Evolutionary conservation across 2,797 vertebrate genomes (phyloP), one percentile per base, ranked within the genome.

Genomic region (Hoplostethus atlanticus): DNA sequence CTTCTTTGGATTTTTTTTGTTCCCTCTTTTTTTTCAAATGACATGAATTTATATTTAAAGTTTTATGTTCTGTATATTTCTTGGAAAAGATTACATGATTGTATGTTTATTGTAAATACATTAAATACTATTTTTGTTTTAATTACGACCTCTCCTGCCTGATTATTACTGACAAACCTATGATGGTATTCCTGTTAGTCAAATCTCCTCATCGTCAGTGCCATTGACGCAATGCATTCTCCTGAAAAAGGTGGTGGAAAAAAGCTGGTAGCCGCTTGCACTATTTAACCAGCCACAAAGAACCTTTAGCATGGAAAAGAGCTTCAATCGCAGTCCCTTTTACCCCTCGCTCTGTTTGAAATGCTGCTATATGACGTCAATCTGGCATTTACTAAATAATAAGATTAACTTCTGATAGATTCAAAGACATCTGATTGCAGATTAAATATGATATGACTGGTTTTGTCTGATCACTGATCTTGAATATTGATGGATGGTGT

Each of bases 61-160:
- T 80, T 91, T 92, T 91, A 80, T 68, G 86, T 93, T 91, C 79
- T 92, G 90, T 92, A 89, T 78, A 86, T 91, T 88, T 88, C 71
- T 88, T 90, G 88, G 70, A 87, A 84, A 89, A 83, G 81, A 89
- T 83, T 84, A 90, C 79, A 93, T 93, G 91, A 93, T 91, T 94
- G 91, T 92, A 93, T 91, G 91, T 91, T 92, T 91, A 89, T 89
- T 93, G 91, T 92, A 91, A 91, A 93, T 92, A 91, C 87, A 93
- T 92, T 91, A 93, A 94, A 94, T 92, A 90, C 87, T 93, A 92
- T 93, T 92, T 92, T 93, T 92, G 88, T 91, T 94, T 93, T 87
- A 90, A 91, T 84, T 62, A 83, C 13, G 60, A 51, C 16, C 28
- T 55, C 59, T 62, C 51, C 28, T 73, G 56, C 3, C 54, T 80